Evolutionary conservation across 2,797 vertebrate genomes (phyloP).

Genomic region (Sebastes vulpes): DNA sequence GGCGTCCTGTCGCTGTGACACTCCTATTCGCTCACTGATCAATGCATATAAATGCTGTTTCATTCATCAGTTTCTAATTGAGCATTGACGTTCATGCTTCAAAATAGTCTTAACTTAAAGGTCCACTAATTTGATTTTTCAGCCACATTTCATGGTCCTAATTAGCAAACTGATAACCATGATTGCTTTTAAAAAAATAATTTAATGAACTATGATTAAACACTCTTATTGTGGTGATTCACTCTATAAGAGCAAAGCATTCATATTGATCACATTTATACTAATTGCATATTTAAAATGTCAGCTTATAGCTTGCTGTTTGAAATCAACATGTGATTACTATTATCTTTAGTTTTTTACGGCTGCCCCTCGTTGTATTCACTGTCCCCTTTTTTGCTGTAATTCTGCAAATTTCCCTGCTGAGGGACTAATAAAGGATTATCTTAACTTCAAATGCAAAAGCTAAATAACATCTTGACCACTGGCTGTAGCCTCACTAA

Average conservation of each 20-base stretch:
- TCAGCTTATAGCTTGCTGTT: too few relatives aligned
- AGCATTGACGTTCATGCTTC: not conserved
- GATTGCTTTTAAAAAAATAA: not conserved
- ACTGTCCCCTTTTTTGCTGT: too few relatives aligned
- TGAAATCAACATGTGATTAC: too few relatives aligned
- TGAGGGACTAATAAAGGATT: too few relatives aligned
- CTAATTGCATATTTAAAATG: too few relatives aligned
- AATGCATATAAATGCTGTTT: not conserved
- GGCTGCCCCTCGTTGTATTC: fast-evolving
- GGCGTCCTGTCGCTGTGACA: too few relatives aligned
- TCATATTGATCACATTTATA: too few relatives aligned
- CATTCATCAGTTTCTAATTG: not conserved
- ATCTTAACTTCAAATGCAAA: not conserved
- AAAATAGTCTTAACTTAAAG: not conserved
- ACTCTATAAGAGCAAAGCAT: not conserved
- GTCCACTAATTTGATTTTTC: not conserved
- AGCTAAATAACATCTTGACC: not conserved
- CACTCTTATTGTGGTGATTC: not conserved
- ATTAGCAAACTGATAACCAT: not conserved
- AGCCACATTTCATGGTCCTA: not conserved
- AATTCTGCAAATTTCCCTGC: too few relatives aligned
- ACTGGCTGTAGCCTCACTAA: not conserved
- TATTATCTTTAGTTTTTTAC: too few relatives aligned
- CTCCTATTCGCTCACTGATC: too few relatives aligned
- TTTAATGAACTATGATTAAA: not conserved